Conservation (phyloP, 37 sponge, comb jelly and placozoan species). For the Mnemiopsis leidyi region DNA sequence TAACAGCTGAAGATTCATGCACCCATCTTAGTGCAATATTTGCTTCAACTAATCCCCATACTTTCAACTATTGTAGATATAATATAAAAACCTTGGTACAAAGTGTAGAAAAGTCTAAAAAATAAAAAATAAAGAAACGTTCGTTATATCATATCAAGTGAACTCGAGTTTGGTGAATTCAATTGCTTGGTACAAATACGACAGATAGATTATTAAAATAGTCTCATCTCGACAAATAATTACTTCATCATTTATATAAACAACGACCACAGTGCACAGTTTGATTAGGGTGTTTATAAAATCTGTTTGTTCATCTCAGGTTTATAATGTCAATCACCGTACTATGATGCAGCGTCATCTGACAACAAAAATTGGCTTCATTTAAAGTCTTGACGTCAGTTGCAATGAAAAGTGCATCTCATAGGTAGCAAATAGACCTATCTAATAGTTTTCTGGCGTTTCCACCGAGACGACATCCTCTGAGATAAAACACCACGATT, state of each 20-base stretch:
- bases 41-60: neutral
- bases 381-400: too few relatives aligned
- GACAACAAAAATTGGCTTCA: too few relatives aligned
- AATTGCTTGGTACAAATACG: neutral
- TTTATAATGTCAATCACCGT: too few relatives aligned
- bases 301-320: neutral
- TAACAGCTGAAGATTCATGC: neutral
- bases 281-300: neutral
- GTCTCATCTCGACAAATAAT: neutral
- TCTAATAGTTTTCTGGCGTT: too few relatives aligned
- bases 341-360: too few relatives aligned
- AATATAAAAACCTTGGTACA: neutral
- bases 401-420: too few relatives aligned
- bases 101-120: neutral
- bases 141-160: neutral
- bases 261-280: neutral
- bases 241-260: neutral
- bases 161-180: too few relatives aligned
- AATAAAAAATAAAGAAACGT: neutral
- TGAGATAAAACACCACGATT: too few relatives aligned
- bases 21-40: neutral
- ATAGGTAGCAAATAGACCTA: too few relatives aligned
- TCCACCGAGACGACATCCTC: too few relatives aligned
- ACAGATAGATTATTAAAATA: neutral
- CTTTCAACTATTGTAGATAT: neutral